Conservation (phyloP, 2,113 vertebrate species). For the Dinomys branickii region DNA sequence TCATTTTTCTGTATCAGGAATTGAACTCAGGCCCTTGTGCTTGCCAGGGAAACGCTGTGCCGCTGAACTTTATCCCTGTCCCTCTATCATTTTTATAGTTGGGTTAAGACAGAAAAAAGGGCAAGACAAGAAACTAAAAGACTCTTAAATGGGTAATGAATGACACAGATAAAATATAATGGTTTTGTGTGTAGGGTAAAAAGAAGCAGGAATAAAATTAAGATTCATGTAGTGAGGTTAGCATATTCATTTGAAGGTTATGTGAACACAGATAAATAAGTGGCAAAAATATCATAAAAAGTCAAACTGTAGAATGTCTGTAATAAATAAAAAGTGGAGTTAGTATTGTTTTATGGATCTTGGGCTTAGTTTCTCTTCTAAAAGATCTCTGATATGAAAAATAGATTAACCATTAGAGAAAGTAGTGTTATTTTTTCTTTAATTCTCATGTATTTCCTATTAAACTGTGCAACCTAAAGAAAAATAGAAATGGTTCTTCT, state of each 20-base stretch:
- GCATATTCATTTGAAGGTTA: not conserved
- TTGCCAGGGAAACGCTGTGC: too few species aligned
- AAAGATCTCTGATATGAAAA: not conserved
- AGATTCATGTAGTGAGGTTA: not conserved
- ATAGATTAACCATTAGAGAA: not conserved
- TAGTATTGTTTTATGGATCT: not conserved
- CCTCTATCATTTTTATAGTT: not conserved
- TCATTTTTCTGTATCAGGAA: not conserved
- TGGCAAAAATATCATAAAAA: not conserved
- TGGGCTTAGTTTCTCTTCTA: not conserved
- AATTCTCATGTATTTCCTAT: slow-evolving; percentile 3
- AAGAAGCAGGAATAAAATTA: not conserved
- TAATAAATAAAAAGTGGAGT: not conserved
- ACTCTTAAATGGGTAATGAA: not conserved
- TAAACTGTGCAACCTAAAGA: not conserved
- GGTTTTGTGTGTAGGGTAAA: not conserved
- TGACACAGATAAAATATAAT: not conserved
- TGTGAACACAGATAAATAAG: not conserved
- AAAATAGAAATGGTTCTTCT: slow-evolving; percentile 12
- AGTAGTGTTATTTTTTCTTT: not conserved
- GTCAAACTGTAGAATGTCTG: not conserved
- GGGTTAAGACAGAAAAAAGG: not conserved
- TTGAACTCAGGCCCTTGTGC: too few species aligned
- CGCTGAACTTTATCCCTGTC: too few species aligned
- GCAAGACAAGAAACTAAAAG: not conserved